These are phyloP conservation scores for Epizoanthus illoricatus DNA, from an alignment of 92 coral and sea anemone genomes.

Conservation along the genomic window DNA sequence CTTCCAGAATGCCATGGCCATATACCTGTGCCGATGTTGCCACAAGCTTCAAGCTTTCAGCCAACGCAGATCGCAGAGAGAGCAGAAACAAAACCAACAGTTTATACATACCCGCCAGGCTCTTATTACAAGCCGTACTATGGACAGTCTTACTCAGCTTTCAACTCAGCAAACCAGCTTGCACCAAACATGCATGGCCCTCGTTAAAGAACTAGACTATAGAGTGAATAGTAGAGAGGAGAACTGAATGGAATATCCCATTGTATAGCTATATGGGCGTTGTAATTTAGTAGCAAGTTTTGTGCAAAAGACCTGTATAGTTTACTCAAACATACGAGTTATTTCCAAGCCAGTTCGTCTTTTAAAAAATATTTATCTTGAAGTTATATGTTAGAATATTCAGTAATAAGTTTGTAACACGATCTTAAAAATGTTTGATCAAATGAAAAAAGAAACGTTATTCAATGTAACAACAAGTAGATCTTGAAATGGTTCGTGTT, in stretches of 20 bases:
- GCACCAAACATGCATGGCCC: constrained; percentile 37
- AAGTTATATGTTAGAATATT: too few relatives aligned
- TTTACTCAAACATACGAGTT: too few relatives aligned
- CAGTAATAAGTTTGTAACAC: too few relatives aligned
- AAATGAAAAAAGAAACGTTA: background rate
- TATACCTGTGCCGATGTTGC: constrained; percentile 66
- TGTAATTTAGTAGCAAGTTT: constrained; percentile 1
- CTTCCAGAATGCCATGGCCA: constrained; percentile 70
- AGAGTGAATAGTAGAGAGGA: background rate
- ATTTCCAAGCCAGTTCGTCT: too few relatives aligned
- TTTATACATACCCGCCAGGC: constrained; percentile 56
- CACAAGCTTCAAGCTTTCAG: constrained; percentile 69
- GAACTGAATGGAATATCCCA: constrained; percentile 28
- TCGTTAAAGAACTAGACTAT: constrained; percentile 36
- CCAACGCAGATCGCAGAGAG: constrained; percentile 63
- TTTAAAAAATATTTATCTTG: too few relatives aligned
- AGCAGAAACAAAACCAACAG: constrained; percentile 50
- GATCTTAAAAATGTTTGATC: too few relatives aligned
- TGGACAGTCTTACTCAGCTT: constrained; percentile 42
- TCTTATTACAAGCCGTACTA: constrained; percentile 78
- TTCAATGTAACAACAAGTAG: background rate
- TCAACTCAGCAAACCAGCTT: constrained; percentile 53
- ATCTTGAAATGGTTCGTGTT: background rate
- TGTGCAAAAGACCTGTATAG: background rate
- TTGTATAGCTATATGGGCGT: background rate